Evolutionary conservation across 2,113 vertebrate genomes (phyloP), one percentile per base, ranked within the genome.

Genomic region (Pungitius pungitius): DNA sequence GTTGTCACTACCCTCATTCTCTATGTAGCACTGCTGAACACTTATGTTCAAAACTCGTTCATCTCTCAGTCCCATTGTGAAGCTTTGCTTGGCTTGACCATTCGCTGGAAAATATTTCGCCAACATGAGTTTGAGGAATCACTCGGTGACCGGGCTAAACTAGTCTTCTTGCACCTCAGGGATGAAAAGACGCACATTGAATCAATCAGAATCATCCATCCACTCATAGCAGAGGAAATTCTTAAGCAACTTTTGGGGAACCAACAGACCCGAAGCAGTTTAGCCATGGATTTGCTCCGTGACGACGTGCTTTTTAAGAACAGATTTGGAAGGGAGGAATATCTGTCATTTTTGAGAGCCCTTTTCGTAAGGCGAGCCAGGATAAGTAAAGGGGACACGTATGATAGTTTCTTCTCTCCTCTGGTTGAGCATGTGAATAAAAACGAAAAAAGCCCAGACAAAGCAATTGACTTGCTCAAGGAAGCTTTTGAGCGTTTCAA

Each of bases 41-140:
- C 91, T 1, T 93, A 96, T 0, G 93, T 96, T n/a, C 93, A 92
- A 2, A 93, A 94, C 69, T 96, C 95, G 0, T 95, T 93, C 8
- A 70, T 96, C 18, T 95, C 95, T 55, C 56, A 93, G 33, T 96
- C 95, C n/a, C 95, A 96, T 30, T 96, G 95, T 63, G 93, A 95
- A 83, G 91, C 91, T 56, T 86, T 95, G n/a, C 85, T 96, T 0
- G 79, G 75, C 0, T 74, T 95, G 13, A 80, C 66, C 0, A 0
- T 89, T 0, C 27, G 55, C 3, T 58, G 56, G 17, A 81, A 91
- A 17, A 90, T 77, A 60, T 84, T 91, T 78, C 90, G 69, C 54
- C 86, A 59, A 0, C 55, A 93, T 0, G 43, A 54, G 17, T 95
- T 96, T 87, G 93, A 92, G 81, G 83, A 42, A 26, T 87, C 80